Evolutionary conservation across 1,140 invertebrate genomes (phyloP), one percentile per base, ranked within the genome.

Genomic region (Papilio polyxenes): DNA sequence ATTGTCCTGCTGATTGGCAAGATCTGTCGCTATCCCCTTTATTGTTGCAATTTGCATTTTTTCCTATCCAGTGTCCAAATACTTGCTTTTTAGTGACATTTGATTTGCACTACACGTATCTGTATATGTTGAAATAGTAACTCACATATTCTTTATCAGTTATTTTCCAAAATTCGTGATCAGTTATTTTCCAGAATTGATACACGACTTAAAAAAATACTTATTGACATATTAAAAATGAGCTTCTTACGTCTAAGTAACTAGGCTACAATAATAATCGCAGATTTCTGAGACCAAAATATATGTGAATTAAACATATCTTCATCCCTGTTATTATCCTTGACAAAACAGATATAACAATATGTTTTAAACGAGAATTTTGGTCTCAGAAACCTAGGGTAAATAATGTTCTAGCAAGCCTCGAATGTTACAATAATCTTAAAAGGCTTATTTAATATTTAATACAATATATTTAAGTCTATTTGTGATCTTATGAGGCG

Each of bases 41-140:
- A 72, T 72, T 72, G 65, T 31, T 72, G 65, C 65, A 37, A 72
- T 72, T 72, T 72, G 65, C 65, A 72, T 72, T 72, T 72, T 69
- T 72, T 65, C 9, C 65, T 15, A 72, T 72, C 23, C 20, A 13
- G 20, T 40, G 31, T 40, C 31, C 31, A 13, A 72, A 31, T 31
- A 31, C 31, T 31, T 72, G 31, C 31, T 65, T 15, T 72, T 72
- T 72, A 72, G 4, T 72, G 23, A 37, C 65, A 40, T 37, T 72
- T 72, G 65, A 37, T 37, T 17, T 37, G 31, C 23, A 15, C 13
- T 5, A 72, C 65, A 72, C 13, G 65, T 72, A 72, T 69, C 15
- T 15, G 65, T 17, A 72, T 40, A 72, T 11, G 6, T 37, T 65
- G 62, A 65, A 72, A 6, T 72, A 37, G 65, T 72, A 37, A 3